Evolutionary conservation across 2,888 invertebrate species (phyloP).

Genomic region (Salticus scenicus): DNA sequence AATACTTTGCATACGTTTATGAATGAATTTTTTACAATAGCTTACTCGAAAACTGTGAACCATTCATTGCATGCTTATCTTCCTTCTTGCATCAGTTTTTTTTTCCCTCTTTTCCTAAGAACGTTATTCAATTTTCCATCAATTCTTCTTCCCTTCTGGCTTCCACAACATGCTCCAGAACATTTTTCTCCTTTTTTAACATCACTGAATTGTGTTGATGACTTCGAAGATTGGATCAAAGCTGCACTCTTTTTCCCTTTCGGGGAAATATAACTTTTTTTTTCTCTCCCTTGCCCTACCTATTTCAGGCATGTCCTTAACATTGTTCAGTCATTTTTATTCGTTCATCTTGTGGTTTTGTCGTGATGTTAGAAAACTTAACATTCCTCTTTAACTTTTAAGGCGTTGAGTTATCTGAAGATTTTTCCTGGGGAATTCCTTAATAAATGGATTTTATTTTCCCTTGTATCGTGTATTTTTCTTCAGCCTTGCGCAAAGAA

Average conservation of each 20-base stretch:
- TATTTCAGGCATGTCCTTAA: not conserved
- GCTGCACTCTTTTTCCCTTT: conserved; percentile 2
- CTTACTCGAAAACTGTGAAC: too few relatives aligned
- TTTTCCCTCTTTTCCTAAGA: conserved; percentile 22
- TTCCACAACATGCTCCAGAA: conserved; percentile 16
- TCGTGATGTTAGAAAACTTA: not conserved
- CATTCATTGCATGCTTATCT: too few relatives aligned
- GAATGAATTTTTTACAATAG: too few relatives aligned
- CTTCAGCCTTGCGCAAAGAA: too few relatives aligned
- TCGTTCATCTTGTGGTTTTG: conserved; percentile 2
- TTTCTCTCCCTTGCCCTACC: not conserved
- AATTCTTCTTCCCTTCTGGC: conserved; percentile 24
- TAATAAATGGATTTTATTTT: not conserved
- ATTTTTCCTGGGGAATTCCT: not conserved
- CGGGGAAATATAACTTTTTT: too few relatives aligned
- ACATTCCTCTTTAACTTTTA: not conserved
- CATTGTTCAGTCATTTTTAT: not conserved
- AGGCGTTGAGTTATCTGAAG: not conserved
- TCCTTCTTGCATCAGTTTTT: conserved; percentile 1
- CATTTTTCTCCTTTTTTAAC: conserved; percentile 15
- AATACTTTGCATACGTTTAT: too few relatives aligned
- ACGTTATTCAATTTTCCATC: conserved; percentile 66
- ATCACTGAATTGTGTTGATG: conserved; percentile 53
- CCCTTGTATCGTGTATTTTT: too few relatives aligned
- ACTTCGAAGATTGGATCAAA: conserved; percentile 55